These are phyloP conservation scores for Phrynocephalus forsythii DNA, from an alignment of 2,797 vertebrate species.

Conservation along the genomic window DNA sequence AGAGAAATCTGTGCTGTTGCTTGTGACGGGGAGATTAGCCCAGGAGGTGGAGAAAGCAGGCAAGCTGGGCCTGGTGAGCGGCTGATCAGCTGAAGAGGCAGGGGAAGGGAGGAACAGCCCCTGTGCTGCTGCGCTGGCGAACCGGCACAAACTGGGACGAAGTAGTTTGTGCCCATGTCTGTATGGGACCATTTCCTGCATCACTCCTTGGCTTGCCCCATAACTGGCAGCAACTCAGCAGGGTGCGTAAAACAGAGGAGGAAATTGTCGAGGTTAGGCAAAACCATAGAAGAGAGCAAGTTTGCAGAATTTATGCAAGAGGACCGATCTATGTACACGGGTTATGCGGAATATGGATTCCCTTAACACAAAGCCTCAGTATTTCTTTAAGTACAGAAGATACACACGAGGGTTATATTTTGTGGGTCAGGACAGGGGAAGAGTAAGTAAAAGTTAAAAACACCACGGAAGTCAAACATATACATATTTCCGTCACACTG, in stretches of 20 bases:
- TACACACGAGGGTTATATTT: not conserved
- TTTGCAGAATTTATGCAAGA: not conserved
- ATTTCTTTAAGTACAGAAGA: not conserved
- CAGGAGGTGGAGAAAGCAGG: too few species aligned
- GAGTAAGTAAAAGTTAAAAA: not conserved
- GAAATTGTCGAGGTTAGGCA: not conserved
- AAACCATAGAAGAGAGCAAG: not conserved
- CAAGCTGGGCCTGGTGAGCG: too few species aligned
- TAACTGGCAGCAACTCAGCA: not conserved
- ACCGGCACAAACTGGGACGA: too few species aligned
- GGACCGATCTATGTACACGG: too few species aligned
- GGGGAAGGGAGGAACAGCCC: too few species aligned
- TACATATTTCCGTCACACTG: constrained; percentile 15
- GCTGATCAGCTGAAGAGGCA: too few species aligned
- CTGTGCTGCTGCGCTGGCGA: too few species aligned
- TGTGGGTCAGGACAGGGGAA: not conserved
- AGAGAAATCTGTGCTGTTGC: too few species aligned
- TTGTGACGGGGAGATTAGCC: too few species aligned
- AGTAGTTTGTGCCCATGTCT: too few species aligned
- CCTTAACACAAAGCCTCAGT: not conserved
- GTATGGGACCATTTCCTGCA: not conserved
- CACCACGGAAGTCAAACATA: constrained; percentile 5
- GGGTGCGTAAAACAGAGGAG: not conserved
- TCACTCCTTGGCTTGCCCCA: not conserved
- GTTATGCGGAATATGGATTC: too few species aligned